Evolutionary conservation across 2,888 invertebrate species (phyloP).

Genomic region (Nephrotoma appendiculata): DNA sequence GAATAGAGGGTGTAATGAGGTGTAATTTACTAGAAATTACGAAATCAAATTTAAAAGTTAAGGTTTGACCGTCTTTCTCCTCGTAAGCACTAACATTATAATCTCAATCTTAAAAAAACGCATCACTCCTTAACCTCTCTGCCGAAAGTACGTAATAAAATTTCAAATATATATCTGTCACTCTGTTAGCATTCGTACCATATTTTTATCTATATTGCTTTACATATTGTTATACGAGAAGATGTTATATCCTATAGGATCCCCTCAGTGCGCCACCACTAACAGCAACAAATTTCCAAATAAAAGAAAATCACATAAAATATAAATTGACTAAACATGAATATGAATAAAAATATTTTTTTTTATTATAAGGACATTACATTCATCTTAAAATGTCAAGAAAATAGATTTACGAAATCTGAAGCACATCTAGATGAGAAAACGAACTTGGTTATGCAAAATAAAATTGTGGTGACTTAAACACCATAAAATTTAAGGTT

Average conservation of each 20-base stretch:
- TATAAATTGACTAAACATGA: neutral
- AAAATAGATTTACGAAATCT: neutral
- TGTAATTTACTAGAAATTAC: neutral
- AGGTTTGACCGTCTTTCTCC: too few species aligned
- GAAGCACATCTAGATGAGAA: neutral
- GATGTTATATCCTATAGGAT: neutral
- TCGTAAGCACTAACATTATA: neutral
- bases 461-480: neutral
- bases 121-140: neutral
- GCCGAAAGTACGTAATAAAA: neutral
- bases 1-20: too few species aligned
- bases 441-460: neutral
- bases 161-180: neutral
- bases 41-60: too few species aligned
- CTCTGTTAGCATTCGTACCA: neutral
- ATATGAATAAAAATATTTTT: neutral
- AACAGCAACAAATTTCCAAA: neutral
- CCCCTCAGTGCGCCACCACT: neutral
- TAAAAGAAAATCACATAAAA: neutral
- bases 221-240: neutral
- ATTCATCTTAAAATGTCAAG: neutral
- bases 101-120: neutral
- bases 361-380: neutral
- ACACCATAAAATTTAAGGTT: neutral
- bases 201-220: neutral